Evolutionary conservation across 2,888 invertebrate genomes (phyloP), one percentile per base, ranked within the genome.

Genomic region (Magallana nippona): DNA sequence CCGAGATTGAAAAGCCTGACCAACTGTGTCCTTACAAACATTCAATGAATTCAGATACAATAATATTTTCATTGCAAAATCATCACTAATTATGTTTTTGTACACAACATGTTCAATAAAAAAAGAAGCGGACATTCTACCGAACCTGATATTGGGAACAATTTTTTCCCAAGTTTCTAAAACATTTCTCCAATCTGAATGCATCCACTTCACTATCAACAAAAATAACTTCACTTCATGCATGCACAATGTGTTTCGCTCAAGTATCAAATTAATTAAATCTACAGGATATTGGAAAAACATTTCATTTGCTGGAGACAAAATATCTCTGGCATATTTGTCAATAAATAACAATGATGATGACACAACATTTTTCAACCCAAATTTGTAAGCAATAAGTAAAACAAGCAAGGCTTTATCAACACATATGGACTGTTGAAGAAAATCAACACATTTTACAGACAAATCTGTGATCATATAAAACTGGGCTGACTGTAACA

Each of bases 191-290:
- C 10, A 22, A 1, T 63, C 63, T n/a, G 63, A 63, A 8, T 19
- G 13, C 22, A 63, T 13, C 63, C 63, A 63, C 19, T 63, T 63
- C 11, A 11, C 19, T 63, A 27, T 8, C 19, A 63, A 22, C 19
- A 22, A 19, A 63, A 63, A 63, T 22, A 63, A 27, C 63, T 63
- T 63, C 63, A 27, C 63, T 13, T 63, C 63, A 13, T 63, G 63
- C 19, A 63, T 63, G 10, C 19, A 63, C 11, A 63, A 63, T 19
- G 63, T 63, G 22, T 63, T 13, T 13, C 63, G 19, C 22, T 5
- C 27, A 11, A 63, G 19, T 11, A 63, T 63, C 63, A 63, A 22
- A 22, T 19, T 10, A 63, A 63, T 13, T 22, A 63, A 1, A 19
- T 22, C 19, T 10, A 63, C 27, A 63, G 19, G n/a, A 2, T 22